Percentiles rank a stretch among this genome's conserved stretches.
Evolutionary conservation across 2,797 vertebrate species (phyloP).

Genomic region (Mormyrops boulengeri): DNA sequence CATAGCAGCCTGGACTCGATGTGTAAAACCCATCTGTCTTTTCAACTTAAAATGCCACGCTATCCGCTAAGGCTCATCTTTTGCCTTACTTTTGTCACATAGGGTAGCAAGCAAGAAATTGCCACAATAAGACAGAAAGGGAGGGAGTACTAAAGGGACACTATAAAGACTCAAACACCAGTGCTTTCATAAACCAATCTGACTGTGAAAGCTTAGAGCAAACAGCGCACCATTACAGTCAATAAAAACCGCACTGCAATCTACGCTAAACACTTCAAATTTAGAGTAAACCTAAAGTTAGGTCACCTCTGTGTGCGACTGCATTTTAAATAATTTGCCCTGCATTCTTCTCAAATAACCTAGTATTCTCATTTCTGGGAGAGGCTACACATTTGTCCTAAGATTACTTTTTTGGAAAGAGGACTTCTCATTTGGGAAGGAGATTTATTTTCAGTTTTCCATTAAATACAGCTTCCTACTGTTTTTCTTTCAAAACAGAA

Average conservation of each 20-base stretch:
- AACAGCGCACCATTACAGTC: not conserved
- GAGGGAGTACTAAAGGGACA: not conserved
- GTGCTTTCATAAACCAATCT: not conserved
- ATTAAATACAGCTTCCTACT: not conserved
- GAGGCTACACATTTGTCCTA: not conserved
- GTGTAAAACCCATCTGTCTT: conserved; percentile 21
- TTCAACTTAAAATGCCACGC: conserved; percentile 18
- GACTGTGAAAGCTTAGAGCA: not conserved
- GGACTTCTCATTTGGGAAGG: not conserved
- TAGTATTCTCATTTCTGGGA: not conserved
- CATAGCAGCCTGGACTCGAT: conserved; percentile 11
- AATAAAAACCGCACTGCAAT: not conserved
- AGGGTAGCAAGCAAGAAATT: conserved; percentile 9
- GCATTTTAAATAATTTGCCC: conserved; percentile 3
- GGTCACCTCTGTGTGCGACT: not conserved
- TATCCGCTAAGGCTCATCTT: not conserved
- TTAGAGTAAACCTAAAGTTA: not conserved
- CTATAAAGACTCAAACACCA: not conserved
- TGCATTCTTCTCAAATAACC: not conserved
- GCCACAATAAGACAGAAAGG: not conserved
- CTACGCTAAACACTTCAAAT: not conserved
- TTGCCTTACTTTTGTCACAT: conserved; percentile 17
- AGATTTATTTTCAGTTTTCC: not conserved
- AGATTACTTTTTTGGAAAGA: not conserved
- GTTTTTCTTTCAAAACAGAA: not conserved